phyloP scores from a whole-genome alignment of 2,888 invertebrate species.

The Fragum sueziense region DNA sequence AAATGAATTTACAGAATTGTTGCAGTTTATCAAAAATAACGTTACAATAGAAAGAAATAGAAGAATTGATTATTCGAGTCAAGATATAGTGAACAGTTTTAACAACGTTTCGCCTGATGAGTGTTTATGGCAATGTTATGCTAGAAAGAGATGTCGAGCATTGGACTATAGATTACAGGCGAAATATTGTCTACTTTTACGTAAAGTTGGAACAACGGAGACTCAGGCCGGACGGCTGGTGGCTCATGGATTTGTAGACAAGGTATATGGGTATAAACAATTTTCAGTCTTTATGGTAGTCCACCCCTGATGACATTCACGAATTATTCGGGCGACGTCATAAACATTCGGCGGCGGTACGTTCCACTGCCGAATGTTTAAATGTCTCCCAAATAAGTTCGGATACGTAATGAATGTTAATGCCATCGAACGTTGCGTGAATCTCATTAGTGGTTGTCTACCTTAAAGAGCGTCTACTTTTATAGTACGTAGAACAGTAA shows the following conservation, averaged over 20 bases:
- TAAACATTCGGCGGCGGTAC: no score
- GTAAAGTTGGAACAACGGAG: not conserved
- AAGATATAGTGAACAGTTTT: not conserved
- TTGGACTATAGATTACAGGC: not conserved
- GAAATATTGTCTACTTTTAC: not conserved
- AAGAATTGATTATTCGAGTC: not conserved
- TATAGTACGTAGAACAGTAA: no score
- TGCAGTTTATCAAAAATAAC: not conserved
- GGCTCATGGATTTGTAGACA: conserved; percentile 1
- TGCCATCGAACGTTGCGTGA: no score
- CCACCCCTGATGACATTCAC: no score
- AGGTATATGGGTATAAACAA: no score
- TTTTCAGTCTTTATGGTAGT: not conserved
- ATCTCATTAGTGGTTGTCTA: no score
- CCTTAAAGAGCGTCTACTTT: no score
- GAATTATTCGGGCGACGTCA: no score
- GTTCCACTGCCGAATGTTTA: not conserved
- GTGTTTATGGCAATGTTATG: conserved; percentile 9
- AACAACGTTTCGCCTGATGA: not conserved
- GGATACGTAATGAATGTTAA: no score
- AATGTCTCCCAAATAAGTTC: no score
- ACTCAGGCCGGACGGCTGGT: not conserved
- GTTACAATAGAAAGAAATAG: not conserved
- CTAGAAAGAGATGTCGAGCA: not conserved
- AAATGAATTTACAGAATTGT: not conserved